phyloP scores from a whole-genome alignment of 1,140 invertebrate genomes.

The Epicauta chinensis region DNA sequence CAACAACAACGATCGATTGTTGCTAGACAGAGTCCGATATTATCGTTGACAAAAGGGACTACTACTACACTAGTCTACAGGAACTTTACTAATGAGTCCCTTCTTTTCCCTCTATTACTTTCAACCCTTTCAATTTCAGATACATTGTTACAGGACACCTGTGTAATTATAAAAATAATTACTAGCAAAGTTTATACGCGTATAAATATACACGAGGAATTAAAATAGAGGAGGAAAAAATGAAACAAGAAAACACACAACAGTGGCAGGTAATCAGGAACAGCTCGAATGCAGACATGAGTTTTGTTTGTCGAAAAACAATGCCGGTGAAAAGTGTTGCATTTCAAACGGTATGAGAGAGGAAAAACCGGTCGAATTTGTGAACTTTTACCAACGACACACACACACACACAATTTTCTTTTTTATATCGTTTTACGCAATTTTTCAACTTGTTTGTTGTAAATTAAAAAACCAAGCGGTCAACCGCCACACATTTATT shows the following conservation, averaged over 20 bases:
- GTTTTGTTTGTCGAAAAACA: conserved; percentile 16
- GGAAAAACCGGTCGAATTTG: too few relatives aligned
- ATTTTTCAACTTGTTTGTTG: neutral
- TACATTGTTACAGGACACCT: conserved; percentile 15
- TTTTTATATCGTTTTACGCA: conserved; percentile 6
- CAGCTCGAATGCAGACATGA: conserved; percentile 9
- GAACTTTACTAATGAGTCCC: conserved; percentile 7
- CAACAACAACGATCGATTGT: too few relatives aligned
- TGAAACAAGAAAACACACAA: conserved; percentile 1
- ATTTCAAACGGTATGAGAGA: conserved; percentile 16
- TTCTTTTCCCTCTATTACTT: neutral
- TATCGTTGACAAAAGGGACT: too few relatives aligned
- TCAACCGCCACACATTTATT: neutral
- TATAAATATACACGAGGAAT: neutral
- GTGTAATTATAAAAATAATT: conserved; percentile 25
- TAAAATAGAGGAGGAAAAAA: neutral
- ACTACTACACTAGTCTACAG: too few relatives aligned
- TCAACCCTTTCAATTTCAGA: neutral
- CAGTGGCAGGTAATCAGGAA: conserved; percentile 21
- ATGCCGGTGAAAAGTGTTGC: conserved; percentile 20
- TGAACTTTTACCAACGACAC: neutral
- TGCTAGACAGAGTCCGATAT: too few relatives aligned
- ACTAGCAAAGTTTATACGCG: conserved; percentile 4
- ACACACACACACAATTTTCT: conserved; percentile 4
- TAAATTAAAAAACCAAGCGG: conserved; percentile 8